These are phyloP conservation scores for Peromyscus eremicus DNA, from an alignment of 2,797 vertebrate species.

Conservation along the genomic window DNA sequence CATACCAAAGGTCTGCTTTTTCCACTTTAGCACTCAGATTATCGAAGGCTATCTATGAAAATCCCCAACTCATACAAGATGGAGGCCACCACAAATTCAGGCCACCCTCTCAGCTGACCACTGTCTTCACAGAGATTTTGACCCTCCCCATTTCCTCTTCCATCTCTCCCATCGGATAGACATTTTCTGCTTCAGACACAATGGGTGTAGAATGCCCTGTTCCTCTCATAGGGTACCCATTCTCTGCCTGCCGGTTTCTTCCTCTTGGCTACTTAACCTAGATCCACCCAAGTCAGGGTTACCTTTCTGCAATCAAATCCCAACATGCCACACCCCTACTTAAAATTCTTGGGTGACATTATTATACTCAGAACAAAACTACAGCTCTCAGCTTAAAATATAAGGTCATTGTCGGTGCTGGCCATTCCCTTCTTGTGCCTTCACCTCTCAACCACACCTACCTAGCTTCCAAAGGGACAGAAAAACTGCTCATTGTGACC, in stretches of 20 bases:
- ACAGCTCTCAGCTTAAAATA: background rate
- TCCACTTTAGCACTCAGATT: background rate
- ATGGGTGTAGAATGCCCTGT: background rate
- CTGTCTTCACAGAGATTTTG: background rate
- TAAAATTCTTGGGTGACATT: slow-evolving; percentile 34
- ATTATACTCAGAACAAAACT: slow-evolving; percentile 13
- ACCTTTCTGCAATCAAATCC: slow-evolving; percentile 28
- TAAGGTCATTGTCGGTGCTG: background rate
- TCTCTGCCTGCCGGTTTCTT: background rate
- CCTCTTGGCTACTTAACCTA: background rate
- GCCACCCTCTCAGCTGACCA: background rate
- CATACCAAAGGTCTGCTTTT: background rate
- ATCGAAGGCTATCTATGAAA: background rate
- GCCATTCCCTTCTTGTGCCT: background rate
- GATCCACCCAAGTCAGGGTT: background rate
- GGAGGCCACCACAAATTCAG: background rate
- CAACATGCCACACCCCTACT: background rate
- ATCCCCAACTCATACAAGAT: background rate
- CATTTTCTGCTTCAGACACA: background rate
- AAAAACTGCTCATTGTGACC: background rate
- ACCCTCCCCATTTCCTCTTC: background rate
- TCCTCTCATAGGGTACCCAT: background rate
- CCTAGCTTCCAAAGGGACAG: background rate
- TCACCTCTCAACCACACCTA: background rate
- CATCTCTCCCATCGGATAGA: background rate